Evolutionary conservation across 2,797 vertebrate species (phyloP), one percentile per base, ranked within the genome.

Genomic region (Pterois miles): DNA sequence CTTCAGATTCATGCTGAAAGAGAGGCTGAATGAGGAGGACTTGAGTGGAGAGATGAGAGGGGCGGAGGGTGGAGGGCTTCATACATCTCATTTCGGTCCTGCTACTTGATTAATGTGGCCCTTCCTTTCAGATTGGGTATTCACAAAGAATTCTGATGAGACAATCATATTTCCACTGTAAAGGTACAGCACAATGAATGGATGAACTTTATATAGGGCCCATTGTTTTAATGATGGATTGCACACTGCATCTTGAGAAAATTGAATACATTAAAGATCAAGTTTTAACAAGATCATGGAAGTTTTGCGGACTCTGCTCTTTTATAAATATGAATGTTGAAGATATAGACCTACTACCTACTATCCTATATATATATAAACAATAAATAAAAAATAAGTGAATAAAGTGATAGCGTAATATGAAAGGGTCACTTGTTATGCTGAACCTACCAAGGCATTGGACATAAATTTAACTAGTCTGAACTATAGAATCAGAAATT

Each of bases 161-260:
- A 83, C 84, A 82, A 87, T 91, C 88, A 87, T 68, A 86, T 85
- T 81, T 53, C 63, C 70, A 20, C 58, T 27, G 9, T 65, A 65
- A 74, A 46, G 4, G 82, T 84, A 6, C 56, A 54, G 77, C 72
- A 71, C 67, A 33, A 67, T 79, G 70, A 89, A 76, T 52, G 70
- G 72, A 73, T 73, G 65, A 58, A 43, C 81, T 81, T 81, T 76
- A 74, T 60, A 67, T 53, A 4, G 70, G 63, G 1, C 57, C 68
- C 69, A 75, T 91, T 89, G 90, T 90, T 91, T 86, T 76, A 85
- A 82, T 88, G 91, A 92, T 92, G 80, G 85, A 92, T 92, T 50
- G 59, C 81, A 52, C 2, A 2, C 72, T 36, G 82, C 67, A 1
- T 53, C 53, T 18, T 4, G 57, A 78, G 65, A 54, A 84, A 84